A percentile compares a stretch with the other conserved stretches of the same genome.
These are phyloP conservation scores for Allophyes oxyacanthae DNA, from an alignment of 2,888 invertebrate species.

Conservation along the genomic window DNA sequence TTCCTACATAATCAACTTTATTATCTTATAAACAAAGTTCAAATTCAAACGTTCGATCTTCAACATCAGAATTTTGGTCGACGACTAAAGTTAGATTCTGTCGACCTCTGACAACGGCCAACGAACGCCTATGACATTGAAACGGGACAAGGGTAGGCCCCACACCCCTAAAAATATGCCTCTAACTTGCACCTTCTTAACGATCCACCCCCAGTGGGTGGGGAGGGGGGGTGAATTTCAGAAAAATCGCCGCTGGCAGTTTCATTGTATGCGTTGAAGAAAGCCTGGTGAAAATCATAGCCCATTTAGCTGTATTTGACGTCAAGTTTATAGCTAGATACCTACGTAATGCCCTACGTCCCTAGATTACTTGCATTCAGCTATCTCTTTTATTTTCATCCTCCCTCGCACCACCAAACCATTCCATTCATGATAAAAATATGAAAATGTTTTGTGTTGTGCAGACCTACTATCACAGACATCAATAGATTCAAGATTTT, in stretches of 20 bases:
- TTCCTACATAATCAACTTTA: conserved; percentile 17
- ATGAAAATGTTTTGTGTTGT: too few species aligned
- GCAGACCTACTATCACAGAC: too few species aligned
- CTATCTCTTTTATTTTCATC: conserved; percentile 13
- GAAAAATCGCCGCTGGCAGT: conserved; percentile 56
- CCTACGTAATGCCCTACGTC: conserved; percentile 1
- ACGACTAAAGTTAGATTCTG: conserved; percentile 57
- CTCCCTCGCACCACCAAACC: conserved; percentile 7
- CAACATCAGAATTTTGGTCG: conserved; percentile 30
- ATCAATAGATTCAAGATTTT: too few species aligned
- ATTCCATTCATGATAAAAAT: not conserved
- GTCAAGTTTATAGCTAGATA: conserved; percentile 12
- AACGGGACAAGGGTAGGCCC: conserved; percentile 73
- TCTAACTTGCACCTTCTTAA: conserved; percentile 66
- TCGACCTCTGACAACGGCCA: conserved; percentile 83
- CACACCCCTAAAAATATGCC: conserved; percentile 72
- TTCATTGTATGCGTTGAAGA: conserved; percentile 57
- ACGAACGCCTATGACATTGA: conserved; percentile 85
- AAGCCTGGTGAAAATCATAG: conserved; percentile 38
- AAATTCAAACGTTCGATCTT: conserved; percentile 33
- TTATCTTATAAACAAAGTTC: conserved; percentile 19
- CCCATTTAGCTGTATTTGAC: conserved; percentile 47
- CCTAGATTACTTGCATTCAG: conserved; percentile 5
- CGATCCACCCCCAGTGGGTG: conserved; percentile 58
- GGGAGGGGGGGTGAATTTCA: conserved; percentile 45